Evolutionary conservation across 1,140 invertebrate species (phyloP), one percentile per base, ranked within the genome.

Genomic region (Dolichoris vasculosae): DNA sequence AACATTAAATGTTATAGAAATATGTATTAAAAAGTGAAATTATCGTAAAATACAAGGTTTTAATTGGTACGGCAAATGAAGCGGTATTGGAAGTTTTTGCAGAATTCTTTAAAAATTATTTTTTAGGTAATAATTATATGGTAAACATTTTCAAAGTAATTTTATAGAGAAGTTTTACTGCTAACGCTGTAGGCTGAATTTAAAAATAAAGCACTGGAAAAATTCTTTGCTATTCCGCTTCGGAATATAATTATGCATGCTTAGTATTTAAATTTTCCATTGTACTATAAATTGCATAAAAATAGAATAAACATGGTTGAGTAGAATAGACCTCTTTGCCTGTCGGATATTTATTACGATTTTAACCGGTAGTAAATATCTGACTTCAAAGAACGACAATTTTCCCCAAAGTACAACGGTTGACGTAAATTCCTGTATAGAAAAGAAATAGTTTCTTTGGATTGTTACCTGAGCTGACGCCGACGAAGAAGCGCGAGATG

Each of bases 381-480:
- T 3, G 20, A 59, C 23, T 59, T 59, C 55, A 23, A 26, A 13
- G 23, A 17, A 55, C 9, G 11, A 55, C 20, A 7, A 55, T 55
- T 55, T 55, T 20, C 26, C 55, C 55, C 20, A n/a, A n/a, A 3
- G 55, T 59, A 26, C 26, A 26, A 6, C 9, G n/a, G 69, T 73
- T 13, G 38, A 73, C 40, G 38, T 2, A 73, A 43, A 73, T 38
- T 43, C 40, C 40, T 11, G 69, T n/a, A 73, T 43, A 73, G 15
- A 73, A 73, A 73, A 73, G 15, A 73, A 73, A 4, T 15, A 20
- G 1, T 4, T 26, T 43, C 9, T 9, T 8, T 15, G 1, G 2
- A 13, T 71, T 17, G 15, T 38, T 93, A 97, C 97, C 97, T 89
- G 97, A 97, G 90, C 97, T 97, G 82, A 98, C 95, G 46, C 97